A percentile compares a stretch with the other conserved stretches of the same genome.
Conservation (phyloP, 1,140 invertebrate species). For the Conus betulinus region DNA sequence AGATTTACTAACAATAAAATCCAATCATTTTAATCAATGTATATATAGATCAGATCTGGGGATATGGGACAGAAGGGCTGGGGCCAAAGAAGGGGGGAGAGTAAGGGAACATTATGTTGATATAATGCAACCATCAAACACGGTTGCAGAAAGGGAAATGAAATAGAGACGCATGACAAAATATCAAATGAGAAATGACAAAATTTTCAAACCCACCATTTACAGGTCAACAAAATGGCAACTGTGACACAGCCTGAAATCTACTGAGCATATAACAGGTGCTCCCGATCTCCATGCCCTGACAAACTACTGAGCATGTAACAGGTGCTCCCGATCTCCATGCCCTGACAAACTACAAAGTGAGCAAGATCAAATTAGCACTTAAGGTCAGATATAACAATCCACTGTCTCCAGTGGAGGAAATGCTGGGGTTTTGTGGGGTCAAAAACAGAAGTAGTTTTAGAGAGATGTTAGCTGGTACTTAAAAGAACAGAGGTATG, state of each 20-base stretch:
- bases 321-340: neutral
- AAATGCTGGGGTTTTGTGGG: slow-evolving; percentile 3
- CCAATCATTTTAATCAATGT: too few relatives aligned
- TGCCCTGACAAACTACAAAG: neutral
- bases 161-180: too few relatives aligned
- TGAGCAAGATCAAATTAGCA: slow-evolving; percentile 34
- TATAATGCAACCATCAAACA: neutral
- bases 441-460: neutral
- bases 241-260: neutral
- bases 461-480: neutral
- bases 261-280: neutral
- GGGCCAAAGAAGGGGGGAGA: neutral
- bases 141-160: too few relatives aligned
- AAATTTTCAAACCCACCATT: neutral
- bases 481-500: slow-evolving; percentile 24
- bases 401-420: neutral
- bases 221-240: neutral
- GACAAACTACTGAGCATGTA: neutral
- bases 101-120: neutral
- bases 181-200: neutral
- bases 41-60: too few relatives aligned
- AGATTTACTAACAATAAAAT: neutral
- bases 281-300: neutral
- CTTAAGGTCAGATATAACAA: slow-evolving; percentile 32
- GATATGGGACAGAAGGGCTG: neutral